Evolutionary conservation across 2,888 invertebrate species (phyloP), one percentile per base, ranked within the genome.

Genomic region (Yponomeuta cagnagella): DNA sequence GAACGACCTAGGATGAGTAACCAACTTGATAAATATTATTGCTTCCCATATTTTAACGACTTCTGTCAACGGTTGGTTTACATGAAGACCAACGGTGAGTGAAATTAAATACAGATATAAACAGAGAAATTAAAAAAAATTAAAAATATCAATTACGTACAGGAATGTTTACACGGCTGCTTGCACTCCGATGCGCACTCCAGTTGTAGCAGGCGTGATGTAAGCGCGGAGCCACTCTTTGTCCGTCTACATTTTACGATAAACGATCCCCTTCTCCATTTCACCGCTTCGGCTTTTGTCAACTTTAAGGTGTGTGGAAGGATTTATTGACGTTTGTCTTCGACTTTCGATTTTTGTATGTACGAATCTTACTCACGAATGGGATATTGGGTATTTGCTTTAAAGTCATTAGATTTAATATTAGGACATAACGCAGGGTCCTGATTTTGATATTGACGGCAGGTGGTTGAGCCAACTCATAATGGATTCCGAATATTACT

Each of bases 191-290:
- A 9, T 15, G 12, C 52, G 6, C 52, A 15, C 52, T 58, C 1
- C 52, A 15, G 52, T 58, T 58, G 52, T 5, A 58, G 52, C 12
- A 15, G 12, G 12, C 52, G 1, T 8, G 12, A 58, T 58, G 52
- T 58, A 58, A 58, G 5, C 15, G 83, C 79, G 83, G 81, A 81
- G 80, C 79, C 76, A 85, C 87, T 84, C 82, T 70, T 63, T 63
- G 70, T 71, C 71, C 71, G 65, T 31, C 65, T 65, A 33, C 33
- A 33, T 33, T 64, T 30, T 31, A 30, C 30, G 23, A n/a, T 63
- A 63, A 63, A 30, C 30, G 30, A 10, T 63, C 4, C 65, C 31
- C 65, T 30, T 65, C 65, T 65, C 65, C 65, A 65, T 30, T 65
- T 30, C 33, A 30, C 65, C 65, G 33, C 65, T 12, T 15, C 3